Base-by-base conservation (phyloP, 2,888 invertebrate species). In the Caenorhabditis sinica region DNA sequence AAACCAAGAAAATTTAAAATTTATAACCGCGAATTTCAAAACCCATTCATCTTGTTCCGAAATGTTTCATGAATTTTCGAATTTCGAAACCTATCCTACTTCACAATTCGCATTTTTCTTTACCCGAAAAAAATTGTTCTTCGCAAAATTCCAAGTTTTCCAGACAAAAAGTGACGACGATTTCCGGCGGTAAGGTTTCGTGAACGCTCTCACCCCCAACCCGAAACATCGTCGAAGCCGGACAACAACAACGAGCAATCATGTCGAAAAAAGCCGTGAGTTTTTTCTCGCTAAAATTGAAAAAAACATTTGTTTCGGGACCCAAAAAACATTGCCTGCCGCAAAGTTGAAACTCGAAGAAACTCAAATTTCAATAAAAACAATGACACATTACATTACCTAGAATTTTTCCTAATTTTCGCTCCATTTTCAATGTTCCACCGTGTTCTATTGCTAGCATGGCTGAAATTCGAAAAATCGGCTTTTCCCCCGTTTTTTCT, bases 211-310 rank as follows among this genome's bases (percentile, higher is more conserved):
- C 77, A 25, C 63, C 61, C 5, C 60, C 63, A 33, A 49, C 68
- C 60, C 40, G 2, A 33, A 65, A 63, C 58, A 36, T 61, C 61
- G 20, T 25, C 56, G 56, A 61, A 56, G 65, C 69, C 65, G 72
- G 73, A 80, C 80, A 80, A 23, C 53, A 66, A 53, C n/a, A 66
- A 65, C n/a, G 61, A 51, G 65, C 43, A 80, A 81, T 60, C 65
- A 87, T 87, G 87, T 87, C 85, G 81, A 87, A 87, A 81, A 87
- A 87, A 83, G 83, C 85, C 69, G 85, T 87, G 9, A 77, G 82
- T 82, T 71, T 75, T 28, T 33, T 33, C 4, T 6, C 8, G 8
- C 15, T 25, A 63, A 51, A 23, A 25, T 49, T 40, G 1, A 15
- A 40, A 20, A 20, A 49, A n/a, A 49, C 49, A 49, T 20, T 49